Evolutionary conservation across 2,797 vertebrate species (phyloP).

Genomic region (Poecilia wingei): DNA sequence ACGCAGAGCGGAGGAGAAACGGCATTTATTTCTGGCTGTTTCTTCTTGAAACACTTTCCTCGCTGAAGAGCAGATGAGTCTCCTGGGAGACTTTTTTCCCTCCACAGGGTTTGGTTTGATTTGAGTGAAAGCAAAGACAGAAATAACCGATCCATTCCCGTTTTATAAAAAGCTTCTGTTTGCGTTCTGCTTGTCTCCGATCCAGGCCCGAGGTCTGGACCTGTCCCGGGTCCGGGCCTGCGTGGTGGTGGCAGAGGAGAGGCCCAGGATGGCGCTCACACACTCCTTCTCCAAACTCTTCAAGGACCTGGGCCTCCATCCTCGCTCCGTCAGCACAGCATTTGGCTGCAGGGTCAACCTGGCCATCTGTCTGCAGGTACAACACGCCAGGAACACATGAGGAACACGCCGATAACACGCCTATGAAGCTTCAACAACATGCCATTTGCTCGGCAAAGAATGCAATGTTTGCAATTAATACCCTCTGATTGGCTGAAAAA

Average conservation of each 20-base stretch:
- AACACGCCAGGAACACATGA: neutral
- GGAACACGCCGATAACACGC: too few relatives aligned
- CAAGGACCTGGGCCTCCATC: conserved; percentile 94
- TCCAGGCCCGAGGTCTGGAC: conserved; percentile 92
- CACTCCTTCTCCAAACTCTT: conserved; percentile 97
- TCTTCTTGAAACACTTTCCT: neutral
- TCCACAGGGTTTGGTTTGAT: neutral
- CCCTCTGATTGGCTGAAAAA: too few relatives aligned
- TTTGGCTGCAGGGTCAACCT: conserved; percentile 96
- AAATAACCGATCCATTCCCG: neutral
- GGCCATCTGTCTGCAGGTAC: conserved; percentile 95
- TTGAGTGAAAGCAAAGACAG: neutral
- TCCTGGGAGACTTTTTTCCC: neutral
- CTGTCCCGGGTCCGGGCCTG: conserved; percentile 96
- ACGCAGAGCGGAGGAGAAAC: conserved; percentile 36
- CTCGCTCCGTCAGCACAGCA: conserved; percentile 92
- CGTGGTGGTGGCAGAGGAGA: conserved; percentile 95
- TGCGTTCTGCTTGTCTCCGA: neutral
- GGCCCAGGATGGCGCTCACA: conserved; percentile 92
- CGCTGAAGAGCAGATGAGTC: neutral
- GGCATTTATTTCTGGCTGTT: neutral
- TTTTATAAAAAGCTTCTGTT: neutral
- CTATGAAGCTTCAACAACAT: too few relatives aligned
- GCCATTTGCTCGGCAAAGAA: too few relatives aligned
- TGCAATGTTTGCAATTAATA: too few relatives aligned